Conservation (phyloP, 2,888 invertebrate genomes). For the Cremastobaeus sp. region DNA sequence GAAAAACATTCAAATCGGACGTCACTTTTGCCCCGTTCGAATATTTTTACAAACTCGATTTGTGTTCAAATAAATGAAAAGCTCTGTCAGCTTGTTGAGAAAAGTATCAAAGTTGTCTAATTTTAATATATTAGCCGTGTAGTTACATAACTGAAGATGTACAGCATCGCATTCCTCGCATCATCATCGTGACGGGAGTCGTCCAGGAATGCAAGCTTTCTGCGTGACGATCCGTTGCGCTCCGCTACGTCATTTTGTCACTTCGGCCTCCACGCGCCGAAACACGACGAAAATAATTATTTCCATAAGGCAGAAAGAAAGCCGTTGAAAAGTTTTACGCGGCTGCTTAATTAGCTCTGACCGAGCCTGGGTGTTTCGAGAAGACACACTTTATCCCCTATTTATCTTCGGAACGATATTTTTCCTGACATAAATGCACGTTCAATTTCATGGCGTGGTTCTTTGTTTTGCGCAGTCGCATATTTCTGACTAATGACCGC, state of each 20-base stretch:
- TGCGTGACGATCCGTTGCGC: constrained; percentile 58
- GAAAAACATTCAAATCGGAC: no score
- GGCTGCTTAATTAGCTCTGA: constrained; percentile 41
- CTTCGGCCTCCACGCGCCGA: constrained; percentile 33
- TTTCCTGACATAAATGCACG: constrained; percentile 5
- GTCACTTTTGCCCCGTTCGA: no score
- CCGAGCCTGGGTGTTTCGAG: constrained; percentile 19
- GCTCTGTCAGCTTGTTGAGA: neutral
- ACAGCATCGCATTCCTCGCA: constrained; percentile 68
- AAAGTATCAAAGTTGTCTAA: constrained; percentile 66
- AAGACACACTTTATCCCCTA: constrained; percentile 16
- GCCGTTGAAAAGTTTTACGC: constrained; percentile 31
- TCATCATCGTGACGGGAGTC: constrained; percentile 67
- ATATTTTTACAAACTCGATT: no score
- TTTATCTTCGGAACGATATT: constrained; percentile 30
- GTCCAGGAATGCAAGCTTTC: constrained; percentile 62
- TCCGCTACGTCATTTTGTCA: constrained; percentile 58
- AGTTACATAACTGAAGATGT: constrained; percentile 70
- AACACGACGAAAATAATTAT: constrained; percentile 53
- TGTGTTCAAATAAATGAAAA: no score
- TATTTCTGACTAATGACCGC: no score
- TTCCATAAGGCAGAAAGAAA: constrained; percentile 48
- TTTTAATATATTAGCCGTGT: constrained; percentile 70
- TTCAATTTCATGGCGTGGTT: neutral
- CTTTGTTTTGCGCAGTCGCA: no score